Percentiles rank a stretch among this genome's conserved stretches.
Conservation (phyloP, 1,140 invertebrate species). For the Pseudomyrmex sp. region DNA sequence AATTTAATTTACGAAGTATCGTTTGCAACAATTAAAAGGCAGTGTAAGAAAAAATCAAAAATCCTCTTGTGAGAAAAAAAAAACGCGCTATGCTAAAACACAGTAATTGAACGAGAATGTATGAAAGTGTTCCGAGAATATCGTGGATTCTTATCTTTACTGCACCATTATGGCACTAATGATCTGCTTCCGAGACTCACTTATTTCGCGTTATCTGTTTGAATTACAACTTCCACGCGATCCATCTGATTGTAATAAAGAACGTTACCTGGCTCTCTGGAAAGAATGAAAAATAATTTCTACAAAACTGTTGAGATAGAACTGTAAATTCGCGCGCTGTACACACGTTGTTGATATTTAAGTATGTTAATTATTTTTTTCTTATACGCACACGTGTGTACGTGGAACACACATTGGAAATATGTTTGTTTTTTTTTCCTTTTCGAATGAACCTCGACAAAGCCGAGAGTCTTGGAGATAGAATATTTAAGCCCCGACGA, state of each 20-base stretch:
- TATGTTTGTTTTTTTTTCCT: neutral
- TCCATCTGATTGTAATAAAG: conserved; percentile 46
- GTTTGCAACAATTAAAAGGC: too few species aligned
- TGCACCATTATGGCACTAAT: conserved; percentile 54
- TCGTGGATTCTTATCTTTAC: conserved; percentile 41
- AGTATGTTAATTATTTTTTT: neutral
- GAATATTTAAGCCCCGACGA: conserved; percentile 65
- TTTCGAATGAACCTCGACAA: neutral
- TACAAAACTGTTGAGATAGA: too few species aligned
- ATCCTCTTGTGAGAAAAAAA: neutral
- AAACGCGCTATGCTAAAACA: neutral
- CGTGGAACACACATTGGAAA: neutral
- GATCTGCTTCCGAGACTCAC: conserved; percentile 38
- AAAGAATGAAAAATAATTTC: too few species aligned
- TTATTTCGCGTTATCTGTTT: conserved; percentile 53
- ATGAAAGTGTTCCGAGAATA: conserved; percentile 34
- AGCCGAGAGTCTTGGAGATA: neutral
- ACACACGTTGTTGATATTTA: neutral
- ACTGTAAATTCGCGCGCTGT: too few species aligned
- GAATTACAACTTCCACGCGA: conserved; percentile 50
- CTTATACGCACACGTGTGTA: neutral
- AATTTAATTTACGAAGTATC: too few species aligned
- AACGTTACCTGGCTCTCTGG: conserved; percentile 23
- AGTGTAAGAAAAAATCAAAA: neutral
- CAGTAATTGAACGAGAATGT: conserved; percentile 48